Base-by-base conservation (phyloP, 2,888 invertebrate species). In the Shargacucullia verbasci region DNA sequence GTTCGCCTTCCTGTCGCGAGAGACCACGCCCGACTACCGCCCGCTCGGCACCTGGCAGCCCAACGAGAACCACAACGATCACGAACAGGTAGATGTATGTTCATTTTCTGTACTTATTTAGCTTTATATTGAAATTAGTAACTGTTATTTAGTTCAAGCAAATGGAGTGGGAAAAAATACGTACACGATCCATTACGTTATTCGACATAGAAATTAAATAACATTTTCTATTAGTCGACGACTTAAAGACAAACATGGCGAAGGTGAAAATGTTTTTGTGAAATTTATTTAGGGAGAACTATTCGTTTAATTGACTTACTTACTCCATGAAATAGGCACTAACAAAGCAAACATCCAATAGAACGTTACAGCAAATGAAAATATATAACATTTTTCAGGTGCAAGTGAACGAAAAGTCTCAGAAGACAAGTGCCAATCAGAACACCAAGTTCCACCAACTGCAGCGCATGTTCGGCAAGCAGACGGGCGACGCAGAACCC, bases 11-110 rank as follows among this genome's bases (percentile, higher is more conserved):
- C 94, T 98, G 2, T 96, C 97, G 35, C 96, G 96, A n/a, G 97
- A 97, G 91, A 98, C 98, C 31, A 96, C 96, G 74, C 97, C 98
- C 39, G 98, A 98, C 93, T 98, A 98, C 90, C 95, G 98, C 70
- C 96, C 97, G 15, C 95, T 97, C 56, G 96, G 80, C 79, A 92
- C 92, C 20, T 94, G 94, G 94, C 91, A 96, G 80, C 91, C 85
- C 63, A 72, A 40, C 57, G 79, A 75, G 38, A 72, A 78, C 54
- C 75, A 73, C 31, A 67, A 74, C 13, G 85, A 89, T 0, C 68
- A 69, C n/a, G 88, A 88, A 15, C 77, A 75, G 68, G 69, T 77
- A 56, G 50, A 70, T 40, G 65, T 65, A 61, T 2, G 68, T 67
- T n/a, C 31, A 44, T 10, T 8, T 15, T 25, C 7, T 27, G 0